Evolutionary conservation across 2,797 vertebrate species (phyloP).

Genomic region (Gambusia yucatana): DNA sequence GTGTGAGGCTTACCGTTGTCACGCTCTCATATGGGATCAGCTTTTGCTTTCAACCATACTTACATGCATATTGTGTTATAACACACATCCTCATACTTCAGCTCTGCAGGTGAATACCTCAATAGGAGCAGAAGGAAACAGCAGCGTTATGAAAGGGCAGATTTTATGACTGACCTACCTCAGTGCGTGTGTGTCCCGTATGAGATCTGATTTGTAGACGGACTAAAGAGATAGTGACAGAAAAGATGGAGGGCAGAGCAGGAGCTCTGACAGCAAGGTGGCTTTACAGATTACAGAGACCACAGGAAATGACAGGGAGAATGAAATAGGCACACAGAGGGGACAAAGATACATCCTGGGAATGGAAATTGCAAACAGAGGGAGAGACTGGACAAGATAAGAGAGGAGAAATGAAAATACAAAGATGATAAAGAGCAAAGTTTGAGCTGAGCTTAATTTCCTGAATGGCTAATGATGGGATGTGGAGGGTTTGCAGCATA

Average conservation of each 20-base stretch:
- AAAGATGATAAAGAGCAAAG: neutral
- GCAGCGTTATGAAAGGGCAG: constrained; percentile 8
- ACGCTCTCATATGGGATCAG: neutral
- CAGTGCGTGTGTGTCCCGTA: neutral
- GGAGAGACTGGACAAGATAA: constrained; percentile 11
- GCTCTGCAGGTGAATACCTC: neutral
- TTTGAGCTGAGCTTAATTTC: constrained; percentile 1
- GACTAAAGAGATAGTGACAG: constrained; percentile 15
- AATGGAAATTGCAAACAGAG: constrained; percentile 7
- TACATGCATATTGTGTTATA: constrained; percentile 1
- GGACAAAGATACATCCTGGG: constrained; percentile 4
- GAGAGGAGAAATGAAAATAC: constrained; percentile 15
- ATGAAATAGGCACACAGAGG: constrained; percentile 30
- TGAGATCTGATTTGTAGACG: constrained; percentile 35
- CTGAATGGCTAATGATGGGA: neutral
- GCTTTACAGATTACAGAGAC: constrained; percentile 42
- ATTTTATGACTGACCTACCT: constrained; percentile 25
- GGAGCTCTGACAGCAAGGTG: constrained; percentile 14
- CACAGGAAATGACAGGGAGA: constrained; percentile 57
- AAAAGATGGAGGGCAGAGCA: constrained; percentile 12
- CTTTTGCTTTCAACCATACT: neutral
- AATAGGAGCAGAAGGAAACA: constrained; percentile 6
- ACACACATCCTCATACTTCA: neutral
- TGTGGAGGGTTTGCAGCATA: constrained; percentile 4
- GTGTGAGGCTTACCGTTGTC: neutral